Percentiles rank a stretch among this genome's conserved stretches.
Conservation (phyloP, 2,888 invertebrate species). For the Rotaria sp. region DNA sequence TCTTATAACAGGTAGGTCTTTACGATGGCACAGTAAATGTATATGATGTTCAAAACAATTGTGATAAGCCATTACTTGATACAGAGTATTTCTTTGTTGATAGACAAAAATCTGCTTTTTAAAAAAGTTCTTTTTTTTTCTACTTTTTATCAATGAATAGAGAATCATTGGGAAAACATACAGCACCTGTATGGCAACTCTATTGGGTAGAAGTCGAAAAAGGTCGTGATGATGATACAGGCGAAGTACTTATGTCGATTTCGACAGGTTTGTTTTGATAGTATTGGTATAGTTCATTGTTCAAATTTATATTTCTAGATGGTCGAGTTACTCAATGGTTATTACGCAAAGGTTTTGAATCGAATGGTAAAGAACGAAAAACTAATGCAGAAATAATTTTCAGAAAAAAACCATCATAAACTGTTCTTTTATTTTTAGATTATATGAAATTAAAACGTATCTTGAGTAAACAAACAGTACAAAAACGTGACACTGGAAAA, state of each 20-base stretch:
- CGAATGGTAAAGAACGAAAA: slow-evolving; percentile 46
- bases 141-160: slow-evolving; percentile 43
- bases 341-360: slow-evolving; percentile 55
- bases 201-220: slow-evolving; percentile 54
- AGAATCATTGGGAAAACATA: slow-evolving; percentile 50
- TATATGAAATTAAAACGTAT: slow-evolving; percentile 54
- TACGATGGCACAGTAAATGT: slow-evolving; percentile 54
- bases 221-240: slow-evolving; percentile 49
- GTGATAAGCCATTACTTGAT: slow-evolving; percentile 31
- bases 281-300: neutral
- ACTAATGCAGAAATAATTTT: no score
- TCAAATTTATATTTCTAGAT: slow-evolving; percentile 43
- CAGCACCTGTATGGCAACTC: slow-evolving; percentile 54
- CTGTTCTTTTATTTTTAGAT: slow-evolving; percentile 45
- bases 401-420: no score
- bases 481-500: neutral
- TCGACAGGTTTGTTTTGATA: slow-evolving; percentile 44
- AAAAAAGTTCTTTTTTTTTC: neutral
- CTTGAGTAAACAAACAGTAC: slow-evolving; percentile 42
- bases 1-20: slow-evolving; percentile 46
- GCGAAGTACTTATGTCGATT: slow-evolving; percentile 53
- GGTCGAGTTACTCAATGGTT: slow-evolving; percentile 56
- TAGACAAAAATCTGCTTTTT: neutral
- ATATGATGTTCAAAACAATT: slow-evolving; percentile 49
- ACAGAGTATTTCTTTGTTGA: slow-evolving; percentile 8